phyloP scores from a whole-genome alignment of 2,797 vertebrate species.

The Enteromius afrohamiltoni region DNA sequence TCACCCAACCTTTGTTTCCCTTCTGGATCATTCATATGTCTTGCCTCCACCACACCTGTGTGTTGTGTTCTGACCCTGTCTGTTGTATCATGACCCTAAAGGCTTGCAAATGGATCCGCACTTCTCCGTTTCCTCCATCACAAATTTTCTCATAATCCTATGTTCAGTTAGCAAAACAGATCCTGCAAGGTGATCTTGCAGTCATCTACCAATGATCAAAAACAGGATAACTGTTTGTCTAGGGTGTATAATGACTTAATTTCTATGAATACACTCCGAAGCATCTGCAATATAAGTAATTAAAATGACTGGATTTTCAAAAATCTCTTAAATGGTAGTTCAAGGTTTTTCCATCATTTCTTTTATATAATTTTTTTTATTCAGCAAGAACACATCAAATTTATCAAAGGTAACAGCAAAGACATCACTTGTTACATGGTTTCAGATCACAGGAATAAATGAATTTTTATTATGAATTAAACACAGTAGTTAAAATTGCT shows the following conservation, averaged over 20 bases:
- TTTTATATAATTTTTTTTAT: not conserved
- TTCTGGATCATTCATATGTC: no score
- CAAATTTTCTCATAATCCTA: constrained; percentile 4
- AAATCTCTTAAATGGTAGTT: not conserved
- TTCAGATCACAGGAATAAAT: not conserved
- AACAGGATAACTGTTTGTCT: not conserved
- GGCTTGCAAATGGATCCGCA: no score
- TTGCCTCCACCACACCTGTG: no score
- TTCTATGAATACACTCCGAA: not conserved
- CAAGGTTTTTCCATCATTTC: not conserved
- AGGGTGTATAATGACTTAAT: not conserved
- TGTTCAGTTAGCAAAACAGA: constrained; percentile 6
- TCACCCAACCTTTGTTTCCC: no score
- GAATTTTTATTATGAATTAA: not conserved
- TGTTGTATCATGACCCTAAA: no score
- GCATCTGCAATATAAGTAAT: not conserved
- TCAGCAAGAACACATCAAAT: not conserved
- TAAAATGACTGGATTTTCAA: not conserved
- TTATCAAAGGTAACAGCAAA: not conserved
- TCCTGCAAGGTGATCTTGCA: not conserved
- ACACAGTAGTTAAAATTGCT: not conserved
- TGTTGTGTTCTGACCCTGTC: no score
- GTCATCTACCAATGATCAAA: not conserved
- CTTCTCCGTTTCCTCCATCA: no score
- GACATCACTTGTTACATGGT: not conserved